phyloP scores from a whole-genome alignment of 2,888 invertebrate species.

The Drosophila maculinotata region DNA sequence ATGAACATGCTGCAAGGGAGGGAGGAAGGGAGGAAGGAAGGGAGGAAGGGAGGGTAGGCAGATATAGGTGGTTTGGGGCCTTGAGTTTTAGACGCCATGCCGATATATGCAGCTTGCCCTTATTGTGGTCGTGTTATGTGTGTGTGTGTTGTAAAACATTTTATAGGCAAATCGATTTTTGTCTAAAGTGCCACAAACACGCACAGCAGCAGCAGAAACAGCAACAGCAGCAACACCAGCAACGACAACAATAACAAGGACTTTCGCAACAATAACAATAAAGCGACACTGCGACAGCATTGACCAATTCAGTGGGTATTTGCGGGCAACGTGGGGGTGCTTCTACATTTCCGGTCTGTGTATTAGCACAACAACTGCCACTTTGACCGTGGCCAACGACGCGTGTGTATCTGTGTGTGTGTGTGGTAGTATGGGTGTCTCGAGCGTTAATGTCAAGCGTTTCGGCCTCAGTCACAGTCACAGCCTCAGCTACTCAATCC shows the following conservation, averaged over 20 bases:
- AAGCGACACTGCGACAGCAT: conserved; percentile 52
- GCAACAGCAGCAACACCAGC: conserved; percentile 25
- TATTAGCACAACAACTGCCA: conserved; percentile 60
- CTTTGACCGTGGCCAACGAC: conserved; percentile 50
- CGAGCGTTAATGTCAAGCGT: conserved; percentile 43
- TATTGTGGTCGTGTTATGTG: conserved; percentile 38
- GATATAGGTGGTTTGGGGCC: conserved; percentile 11
- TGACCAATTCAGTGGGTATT: background rate
- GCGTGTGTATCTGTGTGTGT: conserved; percentile 1
- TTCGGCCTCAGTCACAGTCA: conserved; percentile 27
- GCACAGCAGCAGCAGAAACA: conserved; percentile 42
- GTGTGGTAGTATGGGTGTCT: conserved; percentile 13
- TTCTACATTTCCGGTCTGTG: conserved; percentile 46
- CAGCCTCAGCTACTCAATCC: conserved; percentile 16
- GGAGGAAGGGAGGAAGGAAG: background rate
- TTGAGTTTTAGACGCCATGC: conserved; percentile 41
- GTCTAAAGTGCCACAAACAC: conserved; percentile 81
- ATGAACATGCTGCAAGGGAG: conserved; percentile 60
- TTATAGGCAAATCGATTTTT: conserved; percentile 82
- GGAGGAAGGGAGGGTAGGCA: conserved; percentile 9
- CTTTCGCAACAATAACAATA: conserved; percentile 67
- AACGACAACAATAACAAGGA: conserved; percentile 61
- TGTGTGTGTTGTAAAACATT: conserved; percentile 71
- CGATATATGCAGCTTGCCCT: conserved; percentile 44
- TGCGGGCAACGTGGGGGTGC: background rate